Percentiles rank a stretch among this genome's conserved stretches.
phyloP scores from a whole-genome alignment of 2,888 invertebrate genomes.

The Nasonovia ribisnigri region DNA sequence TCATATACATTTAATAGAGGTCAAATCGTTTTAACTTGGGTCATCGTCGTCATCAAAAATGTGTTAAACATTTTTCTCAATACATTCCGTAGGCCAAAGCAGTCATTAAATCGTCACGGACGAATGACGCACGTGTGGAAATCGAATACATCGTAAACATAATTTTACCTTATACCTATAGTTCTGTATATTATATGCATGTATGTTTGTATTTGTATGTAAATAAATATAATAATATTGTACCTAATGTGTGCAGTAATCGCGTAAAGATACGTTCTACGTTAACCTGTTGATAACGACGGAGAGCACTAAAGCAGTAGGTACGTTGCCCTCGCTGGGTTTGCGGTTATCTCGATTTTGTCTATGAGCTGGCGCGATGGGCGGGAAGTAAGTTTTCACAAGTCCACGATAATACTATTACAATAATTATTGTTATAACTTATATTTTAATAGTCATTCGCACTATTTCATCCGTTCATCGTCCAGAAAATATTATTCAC shows the following conservation, averaged over 20 bases:
- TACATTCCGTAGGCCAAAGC: not conserved
- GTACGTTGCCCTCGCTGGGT: not conserved
- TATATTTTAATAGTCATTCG: not conserved
- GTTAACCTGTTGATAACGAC: not conserved
- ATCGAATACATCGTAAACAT: not conserved
- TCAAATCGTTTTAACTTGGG: not conserved
- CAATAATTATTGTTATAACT: not conserved
- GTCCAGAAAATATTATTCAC: not conserved
- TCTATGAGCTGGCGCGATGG: not conserved
- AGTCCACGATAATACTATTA: not conserved
- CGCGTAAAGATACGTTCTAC: not conserved
- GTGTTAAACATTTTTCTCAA: not conserved
- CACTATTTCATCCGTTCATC: not conserved
- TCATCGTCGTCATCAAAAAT: not conserved
- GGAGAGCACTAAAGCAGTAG: not conserved
- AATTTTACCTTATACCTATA: not conserved
- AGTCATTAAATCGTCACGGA: not conserved
- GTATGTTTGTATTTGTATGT: not conserved
- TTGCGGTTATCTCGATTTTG: not conserved
- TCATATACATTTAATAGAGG: not conserved
- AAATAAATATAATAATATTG: not conserved
- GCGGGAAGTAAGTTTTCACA: not conserved
- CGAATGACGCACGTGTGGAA: not conserved
- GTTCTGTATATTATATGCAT: not conserved
- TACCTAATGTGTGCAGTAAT: not conserved